These are phyloP conservation scores for Henicopernis longicauda DNA, from an alignment of 2,113 vertebrate genomes.

Conservation along the genomic window DNA sequence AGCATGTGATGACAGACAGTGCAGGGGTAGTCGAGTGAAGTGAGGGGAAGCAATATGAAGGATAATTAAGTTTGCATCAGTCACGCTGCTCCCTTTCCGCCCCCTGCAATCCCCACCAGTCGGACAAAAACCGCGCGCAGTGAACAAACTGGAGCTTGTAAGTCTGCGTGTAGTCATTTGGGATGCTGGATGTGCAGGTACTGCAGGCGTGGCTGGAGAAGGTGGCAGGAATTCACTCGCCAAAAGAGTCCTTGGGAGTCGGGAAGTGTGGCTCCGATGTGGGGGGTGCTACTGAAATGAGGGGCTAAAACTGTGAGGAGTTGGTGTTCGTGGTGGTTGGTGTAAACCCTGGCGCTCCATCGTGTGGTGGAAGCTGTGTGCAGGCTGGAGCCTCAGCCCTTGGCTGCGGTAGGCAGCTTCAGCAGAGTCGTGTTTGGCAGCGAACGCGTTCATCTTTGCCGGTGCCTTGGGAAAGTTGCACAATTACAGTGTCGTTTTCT, in stretches of 20 bases:
- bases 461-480: neutral
- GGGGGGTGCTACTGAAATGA: neutral
- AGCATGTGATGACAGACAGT: rapidly evolving
- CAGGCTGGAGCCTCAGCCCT: neutral
- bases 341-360: neutral
- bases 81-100: neutral
- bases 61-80: neutral
- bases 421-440: neutral
- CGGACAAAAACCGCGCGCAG: rapidly evolving
- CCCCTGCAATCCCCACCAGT: too few species aligned
- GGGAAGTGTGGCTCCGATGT: neutral
- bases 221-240: neutral
- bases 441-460: rapidly evolving
- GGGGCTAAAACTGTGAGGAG: neutral
- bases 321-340: neutral
- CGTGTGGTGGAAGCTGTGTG: neutral
- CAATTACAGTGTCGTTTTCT: rapidly evolving
- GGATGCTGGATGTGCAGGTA: neutral
- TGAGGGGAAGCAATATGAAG: neutral
- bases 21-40: neutral
- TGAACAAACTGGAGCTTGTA: neutral
- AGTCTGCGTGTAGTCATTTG: neutral
- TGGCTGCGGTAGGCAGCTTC: neutral
- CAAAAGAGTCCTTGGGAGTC: rapidly evolving
- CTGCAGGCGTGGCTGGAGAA: neutral